phyloP scores from a whole-genome alignment of 2,797 vertebrate species.

The Eulemur coronatus region DNA sequence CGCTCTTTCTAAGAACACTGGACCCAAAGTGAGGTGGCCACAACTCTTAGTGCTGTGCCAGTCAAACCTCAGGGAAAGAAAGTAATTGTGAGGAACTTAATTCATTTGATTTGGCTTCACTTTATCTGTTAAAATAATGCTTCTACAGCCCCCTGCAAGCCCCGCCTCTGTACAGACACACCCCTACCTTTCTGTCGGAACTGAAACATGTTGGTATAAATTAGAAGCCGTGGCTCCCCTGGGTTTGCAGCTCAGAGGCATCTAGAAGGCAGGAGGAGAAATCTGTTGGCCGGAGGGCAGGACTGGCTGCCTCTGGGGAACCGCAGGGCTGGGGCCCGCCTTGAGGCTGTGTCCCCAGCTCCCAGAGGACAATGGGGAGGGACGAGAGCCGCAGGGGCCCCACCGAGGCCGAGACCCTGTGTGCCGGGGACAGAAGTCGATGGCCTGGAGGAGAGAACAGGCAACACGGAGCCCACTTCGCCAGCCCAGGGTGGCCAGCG shows the following conservation, averaged over 20 bases:
- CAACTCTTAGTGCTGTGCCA: constrained; percentile 68
- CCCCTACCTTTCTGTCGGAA: constrained; percentile 68
- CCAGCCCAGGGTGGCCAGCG: constrained; percentile 33
- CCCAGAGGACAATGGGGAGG: background rate
- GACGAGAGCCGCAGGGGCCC: background rate
- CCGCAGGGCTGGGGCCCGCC: background rate
- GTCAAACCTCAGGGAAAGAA: constrained; percentile 72
- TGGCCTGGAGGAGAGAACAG: constrained; percentile 68
- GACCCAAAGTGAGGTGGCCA: background rate
- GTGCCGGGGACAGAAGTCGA: constrained; percentile 49
- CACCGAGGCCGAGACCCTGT: constrained; percentile 10
- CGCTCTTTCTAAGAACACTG: constrained; percentile 42
- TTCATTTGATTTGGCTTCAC: constrained; percentile 68
- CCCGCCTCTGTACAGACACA: background rate
- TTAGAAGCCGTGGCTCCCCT: constrained; percentile 67
- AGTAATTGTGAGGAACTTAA: constrained; percentile 69
- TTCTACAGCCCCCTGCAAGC: background rate
- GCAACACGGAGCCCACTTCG: background rate
- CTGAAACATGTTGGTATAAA: constrained; percentile 72
- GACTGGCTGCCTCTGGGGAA: background rate
- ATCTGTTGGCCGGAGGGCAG: constrained; percentile 44
- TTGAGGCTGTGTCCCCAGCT: background rate
- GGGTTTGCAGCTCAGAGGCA: constrained; percentile 61
- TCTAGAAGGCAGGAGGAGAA: constrained; percentile 59
- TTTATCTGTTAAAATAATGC: constrained; percentile 44